phyloP scores from a whole-genome alignment of 2,888 invertebrate species.

The Stramonita haemastoma region DNA sequence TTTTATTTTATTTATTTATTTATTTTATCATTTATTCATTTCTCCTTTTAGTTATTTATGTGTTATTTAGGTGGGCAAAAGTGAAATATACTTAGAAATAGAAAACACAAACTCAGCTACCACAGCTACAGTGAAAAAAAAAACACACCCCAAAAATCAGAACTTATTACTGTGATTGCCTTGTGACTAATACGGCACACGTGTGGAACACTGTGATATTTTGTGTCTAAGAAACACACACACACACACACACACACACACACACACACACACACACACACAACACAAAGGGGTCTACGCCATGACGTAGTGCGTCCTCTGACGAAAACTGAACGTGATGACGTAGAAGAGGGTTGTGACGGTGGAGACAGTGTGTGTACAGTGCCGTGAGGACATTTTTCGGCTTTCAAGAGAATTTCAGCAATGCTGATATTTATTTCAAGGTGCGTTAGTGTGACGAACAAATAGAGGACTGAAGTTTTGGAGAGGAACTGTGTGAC shows the following conservation, averaged over 20 bases:
- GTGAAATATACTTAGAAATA: neutral
- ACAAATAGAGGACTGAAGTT: neutral
- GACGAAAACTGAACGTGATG: too few species aligned
- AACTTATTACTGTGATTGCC: neutral
- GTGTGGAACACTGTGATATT: neutral
- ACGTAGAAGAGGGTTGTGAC: neutral
- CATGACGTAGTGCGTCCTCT: neutral
- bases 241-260: constrained; percentile 1
- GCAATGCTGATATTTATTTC: neutral
- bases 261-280: constrained; percentile 1
- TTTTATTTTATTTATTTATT: too few species aligned
- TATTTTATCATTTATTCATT: too few species aligned
- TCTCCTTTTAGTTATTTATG: too few species aligned
- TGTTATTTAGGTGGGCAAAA: too few species aligned
- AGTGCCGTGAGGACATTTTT: neutral
- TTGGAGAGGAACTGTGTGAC: neutral
- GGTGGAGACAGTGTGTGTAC: neutral
- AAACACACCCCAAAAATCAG: neutral
- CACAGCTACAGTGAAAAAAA: neutral
- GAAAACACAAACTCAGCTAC: neutral
- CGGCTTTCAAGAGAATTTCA: neutral
- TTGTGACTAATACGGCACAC: neutral
- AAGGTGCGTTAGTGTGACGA: neutral
- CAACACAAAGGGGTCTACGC: neutral
- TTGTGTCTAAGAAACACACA: neutral